phyloP scores from a whole-genome alignment of 2,797 vertebrate genomes.

The Cuniculus paca region DNA sequence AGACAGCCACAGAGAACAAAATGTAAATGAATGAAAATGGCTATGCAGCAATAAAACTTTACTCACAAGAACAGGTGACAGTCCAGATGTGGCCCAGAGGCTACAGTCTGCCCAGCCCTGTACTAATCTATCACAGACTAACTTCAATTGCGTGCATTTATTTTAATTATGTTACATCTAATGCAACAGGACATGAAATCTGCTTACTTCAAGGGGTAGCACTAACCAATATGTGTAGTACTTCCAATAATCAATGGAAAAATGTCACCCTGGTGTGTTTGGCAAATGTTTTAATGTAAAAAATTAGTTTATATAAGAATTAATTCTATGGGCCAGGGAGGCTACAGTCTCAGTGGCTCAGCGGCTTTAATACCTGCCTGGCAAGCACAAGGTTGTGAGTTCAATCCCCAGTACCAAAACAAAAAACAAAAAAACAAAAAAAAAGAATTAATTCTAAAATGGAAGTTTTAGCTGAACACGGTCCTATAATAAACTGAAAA shows the following conservation, averaged over 20 bases:
- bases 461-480: neutral
- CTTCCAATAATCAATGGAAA: neutral
- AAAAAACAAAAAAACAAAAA: too few relatives aligned
- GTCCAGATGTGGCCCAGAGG: neutral
- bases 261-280: neutral
- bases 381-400: too few relatives aligned
- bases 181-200: conserved; percentile 31
- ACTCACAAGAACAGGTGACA: conserved; percentile 18
- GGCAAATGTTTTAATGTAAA: conserved; percentile 28
- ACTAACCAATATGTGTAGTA: conserved; percentile 1
- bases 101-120: neutral
- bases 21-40: neutral
- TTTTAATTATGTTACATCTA: conserved; percentile 56
- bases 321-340: too few relatives aligned
- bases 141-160: conserved; percentile 10
- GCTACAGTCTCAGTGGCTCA: too few relatives aligned
- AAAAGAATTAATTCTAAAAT: conserved; percentile 21
- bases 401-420: too few relatives aligned
- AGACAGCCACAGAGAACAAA: neutral
- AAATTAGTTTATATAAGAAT: neutral
- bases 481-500: neutral
- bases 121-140: neutral
- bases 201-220: neutral
- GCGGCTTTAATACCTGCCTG: too few relatives aligned
- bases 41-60: conserved; percentile 29